Evolutionary conservation across 2,797 vertebrate genomes (phyloP), one percentile per base, ranked within the genome.

Genomic region (Bradypus variegatus): DNA sequence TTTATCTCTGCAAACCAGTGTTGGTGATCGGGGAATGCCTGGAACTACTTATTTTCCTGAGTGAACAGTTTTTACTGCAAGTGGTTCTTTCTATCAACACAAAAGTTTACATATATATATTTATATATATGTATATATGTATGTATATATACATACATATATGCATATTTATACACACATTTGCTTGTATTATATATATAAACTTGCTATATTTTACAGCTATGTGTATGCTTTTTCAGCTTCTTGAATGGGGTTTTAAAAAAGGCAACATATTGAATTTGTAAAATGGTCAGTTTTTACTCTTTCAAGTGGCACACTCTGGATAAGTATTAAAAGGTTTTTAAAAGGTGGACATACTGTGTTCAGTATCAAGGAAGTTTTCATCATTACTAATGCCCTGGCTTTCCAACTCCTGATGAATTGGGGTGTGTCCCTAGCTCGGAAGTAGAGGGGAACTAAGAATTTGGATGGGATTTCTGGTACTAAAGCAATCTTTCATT

Each of bases 131-230:
- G 41, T 45, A 45, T 45, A 8, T 45, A 45, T 5, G n/a, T n/a
- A 45, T 45, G 41, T 45, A 45, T 45, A 45, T 45, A 45, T 45
- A 45, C 8, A 45, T 8, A 45, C 41, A 45, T 45, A 45, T 45
- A 45, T 45, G 41, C 41, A 45, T 45, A 45, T 45, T 45, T 45
- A 45, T 45, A 45, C 41, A 45, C 41, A 73, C 18, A 15, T 55
- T 55, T 92, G 91, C 72, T 77, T 82, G 81, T 94, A 94, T 92
- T 60, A 58, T 58, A 58, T 58, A 58, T 58, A 58, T 58, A 58
- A 58, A 58, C 18, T 58, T 58, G 55, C 55, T 58, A 19, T 58
- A 58, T 21, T 58, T 19, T 18, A 58, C 6, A 58, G 19, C 19
- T 21, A 58, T 21, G 55, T 21, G 23, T 58, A 58, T 58, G 55